Evolutionary conservation across 1,140 invertebrate species (phyloP).

Genomic region (Penaeus indicus): DNA sequence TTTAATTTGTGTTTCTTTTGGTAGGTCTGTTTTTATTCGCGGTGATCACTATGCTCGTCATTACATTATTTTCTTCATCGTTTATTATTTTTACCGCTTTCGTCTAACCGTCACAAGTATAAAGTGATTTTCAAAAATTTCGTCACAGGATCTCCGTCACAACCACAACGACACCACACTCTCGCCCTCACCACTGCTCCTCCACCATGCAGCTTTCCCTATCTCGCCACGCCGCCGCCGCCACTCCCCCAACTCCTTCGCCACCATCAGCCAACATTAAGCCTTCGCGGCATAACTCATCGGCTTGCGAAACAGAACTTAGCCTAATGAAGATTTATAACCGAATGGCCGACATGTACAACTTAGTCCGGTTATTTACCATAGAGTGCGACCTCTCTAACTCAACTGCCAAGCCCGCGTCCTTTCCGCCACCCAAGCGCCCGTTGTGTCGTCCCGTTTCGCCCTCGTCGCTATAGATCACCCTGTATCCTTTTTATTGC

Average conservation of each 20-base stretch:
- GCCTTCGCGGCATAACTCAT: constrained; percentile 42
- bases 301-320: constrained; percentile 50
- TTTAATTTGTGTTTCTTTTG: no score
- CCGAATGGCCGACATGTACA: constrained; percentile 21
- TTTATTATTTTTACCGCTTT: no score
- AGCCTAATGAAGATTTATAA: constrained; percentile 55
- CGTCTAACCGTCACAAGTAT: neutral
- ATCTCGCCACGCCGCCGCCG: neutral
- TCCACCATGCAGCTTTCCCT: constrained; percentile 12
- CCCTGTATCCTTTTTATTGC: no score
- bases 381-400: constrained; percentile 1
- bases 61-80: no score
- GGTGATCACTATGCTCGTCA: no score
- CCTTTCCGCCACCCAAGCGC: no score
- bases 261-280: constrained; percentile 36
- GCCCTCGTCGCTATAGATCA: no score
- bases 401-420: neutral
- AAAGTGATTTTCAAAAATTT: neutral
- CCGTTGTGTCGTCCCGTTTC: no score
- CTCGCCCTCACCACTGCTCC: neutral
- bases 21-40: no score
- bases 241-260: constrained; percentile 8
- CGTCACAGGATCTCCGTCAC: no score
- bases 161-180: neutral
- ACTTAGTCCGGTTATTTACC: neutral